Conservation (phyloP, 2,113 vertebrate species). For the Meriones unguiculatus region DNA sequence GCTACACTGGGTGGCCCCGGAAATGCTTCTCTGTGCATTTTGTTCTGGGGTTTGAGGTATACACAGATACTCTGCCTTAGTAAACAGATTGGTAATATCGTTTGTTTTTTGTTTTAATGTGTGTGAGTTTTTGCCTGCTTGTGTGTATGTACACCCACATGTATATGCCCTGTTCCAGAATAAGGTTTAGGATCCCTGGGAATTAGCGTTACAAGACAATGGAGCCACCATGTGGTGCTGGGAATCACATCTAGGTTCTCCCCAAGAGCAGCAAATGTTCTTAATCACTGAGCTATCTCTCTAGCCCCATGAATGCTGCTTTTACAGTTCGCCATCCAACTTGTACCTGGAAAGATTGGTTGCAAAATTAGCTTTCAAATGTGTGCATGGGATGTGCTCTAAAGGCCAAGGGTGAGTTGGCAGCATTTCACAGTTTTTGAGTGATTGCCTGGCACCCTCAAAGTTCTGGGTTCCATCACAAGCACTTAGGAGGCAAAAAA, state of each 20-base stretch:
- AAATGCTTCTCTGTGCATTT: neutral
- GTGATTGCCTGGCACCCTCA: neutral
- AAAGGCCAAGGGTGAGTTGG: neutral
- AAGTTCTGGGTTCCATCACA: neutral
- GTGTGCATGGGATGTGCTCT: neutral
- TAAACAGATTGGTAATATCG: neutral
- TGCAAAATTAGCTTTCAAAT: slow-evolving; percentile 18
- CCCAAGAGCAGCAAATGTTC: neutral
- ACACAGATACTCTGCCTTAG: neutral
- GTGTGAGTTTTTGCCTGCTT: neutral
- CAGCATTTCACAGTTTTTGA: too few relatives aligned
- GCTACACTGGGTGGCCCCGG: neutral
- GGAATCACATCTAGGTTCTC: neutral
- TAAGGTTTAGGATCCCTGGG: neutral
- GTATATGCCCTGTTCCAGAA: neutral
- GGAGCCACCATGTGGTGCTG: neutral
- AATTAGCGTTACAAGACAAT: neutral
- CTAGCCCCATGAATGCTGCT: neutral
- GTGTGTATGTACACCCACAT: neutral
- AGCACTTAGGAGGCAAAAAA: neutral
- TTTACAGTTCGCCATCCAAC: neutral
- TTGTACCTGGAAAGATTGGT: neutral
- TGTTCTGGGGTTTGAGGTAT: neutral
- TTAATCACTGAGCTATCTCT: neutral
- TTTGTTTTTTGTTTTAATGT: neutral